A percentile compares a stretch with the other conserved stretches of the same genome.
Evolutionary conservation across 2,113 vertebrate genomes (phyloP).

Genomic region (Perognathus longimembris): DNA sequence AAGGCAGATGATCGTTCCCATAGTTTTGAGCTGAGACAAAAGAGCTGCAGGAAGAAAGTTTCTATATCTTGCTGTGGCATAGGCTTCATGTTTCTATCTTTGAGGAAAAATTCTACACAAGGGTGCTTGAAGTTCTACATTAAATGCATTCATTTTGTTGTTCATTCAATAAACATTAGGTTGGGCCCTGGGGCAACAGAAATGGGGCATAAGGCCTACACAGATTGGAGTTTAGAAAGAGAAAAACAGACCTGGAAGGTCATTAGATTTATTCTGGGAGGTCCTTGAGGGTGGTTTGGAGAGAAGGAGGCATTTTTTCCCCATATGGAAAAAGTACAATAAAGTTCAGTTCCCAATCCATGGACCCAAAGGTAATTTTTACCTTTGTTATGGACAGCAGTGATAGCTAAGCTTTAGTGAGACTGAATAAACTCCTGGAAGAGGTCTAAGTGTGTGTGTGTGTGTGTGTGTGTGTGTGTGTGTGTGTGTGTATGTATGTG

Average conservation of each 20-base stretch:
- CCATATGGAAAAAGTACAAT: neutral
- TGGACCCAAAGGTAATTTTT: constrained; percentile 27
- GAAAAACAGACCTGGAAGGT: neutral
- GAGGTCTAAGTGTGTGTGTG: neutral
- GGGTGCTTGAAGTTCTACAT: constrained; percentile 34
- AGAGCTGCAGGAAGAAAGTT: neutral
- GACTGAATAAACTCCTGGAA: neutral
- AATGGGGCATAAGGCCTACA: neutral
- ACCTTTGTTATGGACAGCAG: neutral
- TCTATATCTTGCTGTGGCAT: neutral
- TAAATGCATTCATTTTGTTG: constrained; percentile 36
- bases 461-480: no score
- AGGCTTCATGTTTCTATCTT: constrained; percentile 50
- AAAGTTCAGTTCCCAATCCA: neutral
- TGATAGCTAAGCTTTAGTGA: constrained; percentile 31
- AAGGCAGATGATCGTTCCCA: neutral
- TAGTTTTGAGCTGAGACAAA: neutral
- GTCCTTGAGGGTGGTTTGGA: neutral
- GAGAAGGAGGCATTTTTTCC: neutral
- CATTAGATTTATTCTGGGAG: neutral
- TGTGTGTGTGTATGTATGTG: no score
- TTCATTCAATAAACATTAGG: neutral
- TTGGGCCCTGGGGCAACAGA: neutral
- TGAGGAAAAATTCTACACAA: neutral
- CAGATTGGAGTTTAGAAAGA: neutral